Conservation (phyloP, 2,113 vertebrate species). For the Acinonyx jubatus region DNA sequence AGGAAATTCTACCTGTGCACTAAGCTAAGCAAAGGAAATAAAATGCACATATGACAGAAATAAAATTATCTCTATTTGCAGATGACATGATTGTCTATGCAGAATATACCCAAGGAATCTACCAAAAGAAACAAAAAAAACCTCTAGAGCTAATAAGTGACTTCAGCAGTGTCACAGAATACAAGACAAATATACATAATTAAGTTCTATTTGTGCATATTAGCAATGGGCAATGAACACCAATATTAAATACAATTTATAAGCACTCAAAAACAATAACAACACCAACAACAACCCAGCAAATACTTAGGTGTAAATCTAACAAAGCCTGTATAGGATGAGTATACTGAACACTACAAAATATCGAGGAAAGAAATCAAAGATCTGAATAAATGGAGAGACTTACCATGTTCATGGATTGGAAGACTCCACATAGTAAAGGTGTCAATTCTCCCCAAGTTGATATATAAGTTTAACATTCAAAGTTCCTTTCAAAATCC, state of each 20-base stretch:
- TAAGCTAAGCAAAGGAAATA: neutral
- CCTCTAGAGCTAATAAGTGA: neutral
- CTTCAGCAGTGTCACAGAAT: neutral
- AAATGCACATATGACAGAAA: neutral
- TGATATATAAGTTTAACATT: neutral
- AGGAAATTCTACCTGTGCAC: neutral
- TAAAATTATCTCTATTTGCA: neutral
- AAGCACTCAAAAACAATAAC: neutral
- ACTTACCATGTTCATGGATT: neutral
- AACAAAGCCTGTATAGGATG: neutral
- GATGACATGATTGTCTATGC: neutral
- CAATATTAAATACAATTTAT: neutral
- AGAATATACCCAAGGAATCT: neutral
- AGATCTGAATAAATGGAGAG: neutral
- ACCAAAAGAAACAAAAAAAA: neutral
- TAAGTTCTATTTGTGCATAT: neutral
- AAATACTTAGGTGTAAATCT: neutral
- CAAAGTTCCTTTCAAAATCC: neutral
- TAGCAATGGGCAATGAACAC: neutral
- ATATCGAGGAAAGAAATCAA: neutral
- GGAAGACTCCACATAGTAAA: neutral
- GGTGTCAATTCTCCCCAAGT: neutral
- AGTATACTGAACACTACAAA: neutral
- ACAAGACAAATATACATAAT: neutral
- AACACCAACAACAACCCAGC: neutral